Base-by-base conservation (phyloP, 2,797 vertebrate genomes). In the Carcharodon carcharias region DNA sequence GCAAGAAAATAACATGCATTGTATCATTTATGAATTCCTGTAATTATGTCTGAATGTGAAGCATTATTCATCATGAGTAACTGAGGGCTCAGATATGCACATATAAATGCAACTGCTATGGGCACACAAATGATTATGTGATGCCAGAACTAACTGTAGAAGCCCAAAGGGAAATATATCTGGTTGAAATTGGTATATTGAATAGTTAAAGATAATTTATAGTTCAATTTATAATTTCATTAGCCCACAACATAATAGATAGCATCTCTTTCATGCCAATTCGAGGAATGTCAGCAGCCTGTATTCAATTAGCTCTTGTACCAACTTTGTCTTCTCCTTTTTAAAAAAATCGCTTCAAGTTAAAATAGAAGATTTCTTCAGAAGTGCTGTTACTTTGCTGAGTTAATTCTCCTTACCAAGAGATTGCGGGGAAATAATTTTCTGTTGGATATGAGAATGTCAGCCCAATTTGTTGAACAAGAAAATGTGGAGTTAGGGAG, bases 21-120 rank as follows among this genome's bases (percentile, higher is more conserved):
- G 91, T 67, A 65, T 67, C 91, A 93, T 67, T 93, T 67, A 93
- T 65, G 61, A 65, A 93, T 93, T 65, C 61, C n/a, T 65, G 91
- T 65, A 67, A 93, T 93, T 93, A 93, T n/a, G 61, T 67, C 61
- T 65, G 91, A 40, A 63, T 40, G 61, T 26, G 89, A 92, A 92
- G 61, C 18, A 23, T 65, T 92, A 92, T 92, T 92, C 9, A 65
- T 92, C 26, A n/a, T 65, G 16, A 7, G n/a, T 93, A 65, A 67
- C 89, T 65, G 21, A 45, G 35, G 21, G 61, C n/a, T 40, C 5
- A 65, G 61, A 40, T 26, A 67, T 23, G 67, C 2, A 65, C 61
- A 65, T 4, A 65, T 11, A 23, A 91, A 31, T 23, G 18, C 45
- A 67, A 93, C 35, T 93, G 91, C 61, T 26, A 18, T 65, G 63